These are phyloP conservation scores for Calephelis perditalis DNA, from an alignment of 2,888 invertebrate species.

Conservation along the genomic window DNA sequence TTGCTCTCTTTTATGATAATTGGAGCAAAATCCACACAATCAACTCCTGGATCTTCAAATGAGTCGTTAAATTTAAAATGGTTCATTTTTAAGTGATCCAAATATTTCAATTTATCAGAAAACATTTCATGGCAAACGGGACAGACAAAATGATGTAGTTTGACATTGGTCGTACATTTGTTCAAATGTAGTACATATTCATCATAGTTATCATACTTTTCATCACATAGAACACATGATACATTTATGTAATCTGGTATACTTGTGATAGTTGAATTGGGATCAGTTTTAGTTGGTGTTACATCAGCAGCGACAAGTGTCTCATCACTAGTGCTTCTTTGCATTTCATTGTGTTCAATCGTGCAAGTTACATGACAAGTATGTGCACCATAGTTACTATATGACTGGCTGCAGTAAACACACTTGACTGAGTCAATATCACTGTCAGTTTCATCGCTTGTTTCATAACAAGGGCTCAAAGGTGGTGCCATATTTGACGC, in stretches of 20 bases:
- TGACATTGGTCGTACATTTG: slow-evolving; percentile 67
- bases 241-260: slow-evolving; percentile 41
- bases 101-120: slow-evolving; percentile 53
- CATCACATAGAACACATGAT: slow-evolving; percentile 66
- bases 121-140: slow-evolving; percentile 69
- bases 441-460: slow-evolving; percentile 70
- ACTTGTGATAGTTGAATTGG: slow-evolving; percentile 33
- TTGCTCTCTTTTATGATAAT: slow-evolving; percentile 56
- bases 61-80: slow-evolving; percentile 45
- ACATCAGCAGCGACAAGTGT: slow-evolving; percentile 62
- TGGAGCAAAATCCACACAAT: slow-evolving; percentile 65
- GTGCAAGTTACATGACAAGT: slow-evolving; percentile 63
- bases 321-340: slow-evolving; percentile 62
- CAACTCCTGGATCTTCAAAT: slow-evolving; percentile 44
- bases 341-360: slow-evolving; percentile 58
- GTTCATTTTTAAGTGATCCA: slow-evolving; percentile 56
- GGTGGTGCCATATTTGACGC: slow-evolving; percentile 36
- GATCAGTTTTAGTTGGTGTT: slow-evolving; percentile 32
- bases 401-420: slow-evolving; percentile 62
- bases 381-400: slow-evolving; percentile 57
- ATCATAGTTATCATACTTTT: slow-evolving; percentile 58
- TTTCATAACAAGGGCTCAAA: slow-evolving; percentile 41
- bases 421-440: slow-evolving; percentile 70
- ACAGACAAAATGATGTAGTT: slow-evolving; percentile 66
- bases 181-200: slow-evolving; percentile 62